Conservation (phyloP, 2,797 vertebrate genomes). For the Taenioides sp. region DNA sequence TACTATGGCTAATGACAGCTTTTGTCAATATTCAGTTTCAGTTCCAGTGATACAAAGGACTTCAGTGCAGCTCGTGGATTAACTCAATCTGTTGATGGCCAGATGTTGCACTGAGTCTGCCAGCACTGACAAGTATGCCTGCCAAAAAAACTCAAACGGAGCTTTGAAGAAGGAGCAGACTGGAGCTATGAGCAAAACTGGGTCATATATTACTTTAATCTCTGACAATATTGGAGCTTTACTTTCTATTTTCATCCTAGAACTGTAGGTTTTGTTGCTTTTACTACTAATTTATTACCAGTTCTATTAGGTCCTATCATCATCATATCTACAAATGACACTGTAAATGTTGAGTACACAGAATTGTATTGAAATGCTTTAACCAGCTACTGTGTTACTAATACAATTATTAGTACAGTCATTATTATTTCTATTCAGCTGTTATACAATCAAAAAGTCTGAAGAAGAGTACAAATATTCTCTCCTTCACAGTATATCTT, state of each 20-base stretch:
- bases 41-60: constrained; percentile 53
- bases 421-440: no score
- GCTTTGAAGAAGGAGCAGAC: constrained; percentile 51
- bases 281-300: background rate
- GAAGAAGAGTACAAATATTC: no score
- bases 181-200: constrained; percentile 33
- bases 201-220: constrained; percentile 31
- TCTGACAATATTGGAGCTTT: constrained; percentile 12
- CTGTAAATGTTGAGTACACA: no score
- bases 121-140: constrained; percentile 42
- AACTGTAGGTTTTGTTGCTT: background rate
- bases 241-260: background rate
- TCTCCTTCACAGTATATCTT: no score
- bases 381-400: no score
- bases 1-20: constrained; percentile 46
- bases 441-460: no score
- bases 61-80: constrained; percentile 66
- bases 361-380: no score
- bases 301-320: no score
- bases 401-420: no score
- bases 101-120: constrained; percentile 71
- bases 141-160: constrained; percentile 46
- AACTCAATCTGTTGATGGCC: constrained; percentile 71
- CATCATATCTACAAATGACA: no score
- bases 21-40: constrained; percentile 58